Conservation (phyloP, 2,797 vertebrate genomes). For the Toxotes lorentzi region DNA sequence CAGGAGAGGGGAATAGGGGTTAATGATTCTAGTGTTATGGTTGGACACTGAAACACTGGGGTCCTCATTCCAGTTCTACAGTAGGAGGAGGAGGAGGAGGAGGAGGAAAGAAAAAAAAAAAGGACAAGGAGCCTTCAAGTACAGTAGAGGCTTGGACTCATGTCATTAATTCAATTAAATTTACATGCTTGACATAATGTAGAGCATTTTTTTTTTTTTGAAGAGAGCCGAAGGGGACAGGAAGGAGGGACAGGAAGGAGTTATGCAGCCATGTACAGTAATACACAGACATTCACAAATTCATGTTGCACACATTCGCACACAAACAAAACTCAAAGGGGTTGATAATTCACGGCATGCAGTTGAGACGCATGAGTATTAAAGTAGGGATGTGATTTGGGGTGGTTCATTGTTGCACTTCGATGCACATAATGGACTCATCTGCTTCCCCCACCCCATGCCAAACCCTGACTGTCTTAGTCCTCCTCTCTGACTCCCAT, state of each 20-base stretch:
- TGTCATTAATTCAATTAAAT: constrained; percentile 96
- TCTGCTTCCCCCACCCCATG: constrained; percentile 53
- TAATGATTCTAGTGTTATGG: constrained; percentile 78
- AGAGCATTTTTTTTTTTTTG: constrained; percentile 82
- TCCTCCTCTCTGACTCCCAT: constrained; percentile 49
- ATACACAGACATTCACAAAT: constrained; percentile 48
- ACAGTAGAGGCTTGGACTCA: constrained; percentile 87
- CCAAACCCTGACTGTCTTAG: constrained; percentile 68
- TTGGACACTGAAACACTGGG: constrained; percentile 78
- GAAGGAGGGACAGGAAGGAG: constrained; percentile 85
- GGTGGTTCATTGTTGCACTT: constrained; percentile 90
- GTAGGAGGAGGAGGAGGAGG: constrained; percentile 41
- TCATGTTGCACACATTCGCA: constrained; percentile 39
- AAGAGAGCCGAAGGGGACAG: constrained; percentile 87
- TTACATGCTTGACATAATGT: constrained; percentile 89
- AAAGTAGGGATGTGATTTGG: constrained; percentile 83
- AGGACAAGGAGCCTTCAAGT: constrained; percentile 84
- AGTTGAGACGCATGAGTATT: constrained; percentile 62
- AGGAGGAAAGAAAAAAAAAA: constrained; percentile 45
- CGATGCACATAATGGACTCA: constrained; percentile 89
- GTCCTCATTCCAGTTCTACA: constrained; percentile 64
- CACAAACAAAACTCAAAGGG: constrained; percentile 53
- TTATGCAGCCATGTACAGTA: constrained; percentile 71
- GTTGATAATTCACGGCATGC: constrained; percentile 58
- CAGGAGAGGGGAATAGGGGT: constrained; percentile 66